phyloP scores from a whole-genome alignment of 2,797 vertebrate genomes.

The Tokudaia tokunoshimensis region DNA sequence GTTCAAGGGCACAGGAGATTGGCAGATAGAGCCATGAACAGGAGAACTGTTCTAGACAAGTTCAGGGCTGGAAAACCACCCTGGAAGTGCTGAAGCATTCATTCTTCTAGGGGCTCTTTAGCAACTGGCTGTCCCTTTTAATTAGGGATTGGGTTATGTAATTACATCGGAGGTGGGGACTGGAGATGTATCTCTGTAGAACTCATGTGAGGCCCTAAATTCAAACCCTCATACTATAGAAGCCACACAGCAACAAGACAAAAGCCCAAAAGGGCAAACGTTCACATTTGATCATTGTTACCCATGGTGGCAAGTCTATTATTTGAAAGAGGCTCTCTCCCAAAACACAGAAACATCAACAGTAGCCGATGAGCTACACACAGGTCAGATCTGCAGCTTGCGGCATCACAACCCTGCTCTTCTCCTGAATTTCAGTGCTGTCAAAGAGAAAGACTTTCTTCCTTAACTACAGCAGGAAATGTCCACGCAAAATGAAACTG shows the following conservation, averaged over 20 bases:
- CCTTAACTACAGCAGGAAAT: constrained; percentile 19
- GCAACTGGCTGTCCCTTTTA: background rate
- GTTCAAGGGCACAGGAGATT: background rate
- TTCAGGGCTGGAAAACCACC: background rate
- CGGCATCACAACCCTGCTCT: background rate
- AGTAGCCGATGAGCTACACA: background rate
- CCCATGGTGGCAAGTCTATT: background rate
- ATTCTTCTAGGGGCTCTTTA: background rate
- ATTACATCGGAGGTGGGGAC: background rate
- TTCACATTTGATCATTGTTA: background rate
- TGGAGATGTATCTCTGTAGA: background rate
- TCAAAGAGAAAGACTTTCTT: constrained; percentile 17
- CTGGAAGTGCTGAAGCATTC: background rate
- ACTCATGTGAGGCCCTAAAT: background rate
- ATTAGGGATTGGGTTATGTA: background rate
- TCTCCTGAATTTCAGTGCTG: background rate
- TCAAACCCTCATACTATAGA: background rate
- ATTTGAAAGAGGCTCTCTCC: background rate
- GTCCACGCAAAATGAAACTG: background rate
- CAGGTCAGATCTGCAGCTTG: background rate
- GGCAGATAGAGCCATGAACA: background rate
- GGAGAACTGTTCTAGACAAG: background rate
- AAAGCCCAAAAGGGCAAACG: background rate
- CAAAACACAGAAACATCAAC: background rate
- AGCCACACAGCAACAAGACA: too few species aligned